Conservation (phyloP, 2,888 invertebrate species). For the Perdita meconis region DNA sequence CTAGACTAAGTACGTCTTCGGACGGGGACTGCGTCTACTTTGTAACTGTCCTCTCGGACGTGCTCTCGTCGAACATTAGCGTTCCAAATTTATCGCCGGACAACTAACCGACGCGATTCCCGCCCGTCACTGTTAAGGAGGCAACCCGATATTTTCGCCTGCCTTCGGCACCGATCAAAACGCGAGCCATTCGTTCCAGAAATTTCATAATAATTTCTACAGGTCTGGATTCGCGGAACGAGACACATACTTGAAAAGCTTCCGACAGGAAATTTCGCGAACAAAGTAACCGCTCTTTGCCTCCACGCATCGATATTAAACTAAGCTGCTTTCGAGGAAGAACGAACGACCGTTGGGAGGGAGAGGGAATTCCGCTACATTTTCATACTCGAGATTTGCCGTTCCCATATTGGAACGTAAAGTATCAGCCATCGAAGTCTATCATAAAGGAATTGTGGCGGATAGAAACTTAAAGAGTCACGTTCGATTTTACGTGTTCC, state of each 20-base stretch:
- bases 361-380: neutral
- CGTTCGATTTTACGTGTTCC: neutral
- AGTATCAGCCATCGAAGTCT: neutral
- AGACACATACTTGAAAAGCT: constrained; percentile 1
- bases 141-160: constrained; percentile 36
- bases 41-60: constrained; percentile 49
- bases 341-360: neutral
- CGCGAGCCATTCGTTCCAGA: too few species aligned
- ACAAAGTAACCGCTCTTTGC: constrained; percentile 12
- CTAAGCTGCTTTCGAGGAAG: constrained; percentile 8
- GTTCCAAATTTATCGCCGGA: constrained; percentile 41
- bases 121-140: neutral
- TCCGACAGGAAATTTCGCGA: constrained; percentile 10
- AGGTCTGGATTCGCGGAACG: neutral
- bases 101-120: constrained; percentile 2
- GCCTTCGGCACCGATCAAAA: too few species aligned
- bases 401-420: neutral
- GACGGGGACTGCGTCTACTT: constrained; percentile 26
- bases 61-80: constrained; percentile 18
- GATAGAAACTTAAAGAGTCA: neutral
- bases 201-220: neutral
- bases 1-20: constrained; percentile 42
- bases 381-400: constrained; percentile 5
- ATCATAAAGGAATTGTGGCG: neutral
- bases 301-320: constrained; percentile 15